phyloP scores from a whole-genome alignment of 2,797 vertebrate genomes.

The Anas bernieri region DNA sequence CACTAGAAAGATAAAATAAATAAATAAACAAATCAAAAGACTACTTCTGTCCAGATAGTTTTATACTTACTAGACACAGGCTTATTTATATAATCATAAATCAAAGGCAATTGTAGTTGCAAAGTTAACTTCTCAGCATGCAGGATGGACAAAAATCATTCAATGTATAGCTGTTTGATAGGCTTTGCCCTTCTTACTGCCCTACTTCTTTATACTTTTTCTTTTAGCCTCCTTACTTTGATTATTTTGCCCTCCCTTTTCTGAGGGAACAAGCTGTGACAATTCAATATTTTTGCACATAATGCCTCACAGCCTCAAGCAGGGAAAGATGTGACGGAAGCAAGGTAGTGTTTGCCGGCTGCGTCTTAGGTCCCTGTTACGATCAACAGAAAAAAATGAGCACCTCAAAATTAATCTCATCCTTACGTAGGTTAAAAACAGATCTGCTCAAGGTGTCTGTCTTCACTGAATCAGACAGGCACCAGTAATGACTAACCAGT shows the following conservation, averaged over 20 bases:
- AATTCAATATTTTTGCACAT: neutral
- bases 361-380: neutral
- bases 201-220: neutral
- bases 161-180: neutral
- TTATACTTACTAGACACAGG: neutral
- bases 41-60: neutral
- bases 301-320: neutral
- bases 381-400: neutral
- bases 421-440: neutral
- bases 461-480: neutral
- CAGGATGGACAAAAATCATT: neutral
- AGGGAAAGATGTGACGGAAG: neutral
- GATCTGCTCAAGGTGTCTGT: neutral
- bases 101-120: neutral
- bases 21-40: too few relatives aligned
- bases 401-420: neutral
- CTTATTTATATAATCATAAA: neutral
- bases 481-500: neutral
- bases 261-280: neutral
- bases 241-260: neutral
- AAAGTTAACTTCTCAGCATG: neutral
- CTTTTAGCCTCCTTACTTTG: neutral
- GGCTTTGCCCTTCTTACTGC: neutral
- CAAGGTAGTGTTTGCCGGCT: neutral
- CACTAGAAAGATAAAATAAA: neutral